A percentile compares a stretch with the other conserved stretches of the same genome.
phyloP scores from a whole-genome alignment of 2,888 invertebrate genomes.

The Hedychridium roseum region DNA sequence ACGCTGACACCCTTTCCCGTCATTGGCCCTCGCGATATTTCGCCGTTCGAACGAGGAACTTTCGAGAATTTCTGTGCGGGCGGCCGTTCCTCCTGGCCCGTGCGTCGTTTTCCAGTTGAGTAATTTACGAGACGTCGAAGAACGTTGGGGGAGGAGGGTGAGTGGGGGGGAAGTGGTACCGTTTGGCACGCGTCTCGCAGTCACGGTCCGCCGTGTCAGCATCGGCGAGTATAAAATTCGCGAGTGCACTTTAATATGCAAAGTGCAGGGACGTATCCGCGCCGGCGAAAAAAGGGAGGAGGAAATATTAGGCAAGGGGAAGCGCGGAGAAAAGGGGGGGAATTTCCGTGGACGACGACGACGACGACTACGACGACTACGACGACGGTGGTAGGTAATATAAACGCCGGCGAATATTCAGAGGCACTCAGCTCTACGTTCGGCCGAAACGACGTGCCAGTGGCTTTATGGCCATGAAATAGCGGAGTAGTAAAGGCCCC shows the following conservation, averaged over 20 bases:
- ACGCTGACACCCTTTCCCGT: too few relatives aligned
- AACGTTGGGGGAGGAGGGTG: too few relatives aligned
- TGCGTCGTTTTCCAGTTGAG: too few relatives aligned
- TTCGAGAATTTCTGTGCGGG: background rate
- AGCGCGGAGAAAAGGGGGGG: background rate
- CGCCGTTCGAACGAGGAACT: background rate
- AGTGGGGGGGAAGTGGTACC: too few relatives aligned
- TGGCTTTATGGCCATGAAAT: conserved; percentile 2
- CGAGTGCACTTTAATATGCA: conserved; percentile 26
- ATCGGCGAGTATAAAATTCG: conserved; percentile 21
- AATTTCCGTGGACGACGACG: background rate
- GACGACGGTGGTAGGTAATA: background rate
- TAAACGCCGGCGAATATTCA: background rate
- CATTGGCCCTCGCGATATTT: too few relatives aligned
- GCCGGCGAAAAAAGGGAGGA: background rate
- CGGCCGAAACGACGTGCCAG: conserved; percentile 1
- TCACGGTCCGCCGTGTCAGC: conserved; percentile 1
- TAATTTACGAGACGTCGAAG: background rate
- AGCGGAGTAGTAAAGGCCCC: background rate
- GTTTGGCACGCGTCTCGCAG: background rate
- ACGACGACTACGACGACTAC: too few relatives aligned
- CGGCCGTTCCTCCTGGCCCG: too few relatives aligned
- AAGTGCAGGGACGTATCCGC: conserved; percentile 9
- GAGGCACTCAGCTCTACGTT: conserved; percentile 1
- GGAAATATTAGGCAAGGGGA: background rate